Evolutionary conservation across 2,797 vertebrate genomes (phyloP), one percentile per base, ranked within the genome.

Genomic region (Pangasius mekongensis): DNA sequence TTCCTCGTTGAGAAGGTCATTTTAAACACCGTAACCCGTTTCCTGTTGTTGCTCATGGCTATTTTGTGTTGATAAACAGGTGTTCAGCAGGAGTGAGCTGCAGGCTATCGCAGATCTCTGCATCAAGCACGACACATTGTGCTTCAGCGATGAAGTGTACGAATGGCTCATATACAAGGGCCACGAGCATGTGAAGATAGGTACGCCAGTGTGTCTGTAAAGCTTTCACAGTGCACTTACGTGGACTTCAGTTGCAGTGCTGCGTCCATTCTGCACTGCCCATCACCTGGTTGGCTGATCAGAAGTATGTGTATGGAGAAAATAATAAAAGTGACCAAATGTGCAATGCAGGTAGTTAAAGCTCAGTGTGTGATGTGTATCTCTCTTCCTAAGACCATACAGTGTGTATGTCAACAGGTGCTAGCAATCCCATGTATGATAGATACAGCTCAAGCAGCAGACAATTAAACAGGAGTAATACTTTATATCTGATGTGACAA

Each of bases 111-210:
- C 98, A 82, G 97, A 98, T 92, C 97, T 99, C 76, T 99, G 98
- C 86, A 94, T 98, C 90, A 97, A 98, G 91, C 94, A 99, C 6
- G 97, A 99, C 93, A 94, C 95, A 0, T 94, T 99, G 87, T 99
- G 98, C 95, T 97, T 99, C 96, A 99, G 98, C 0, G 98, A 99
- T 74, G 98, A 99, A 90, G 98, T 99, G 27, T 99, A 99, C n/a
- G 98, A 99, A 92, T 99, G 98, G 98, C 93, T 99, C 84, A 87
- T 97, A 85, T 99, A 98, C 92, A 96, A 91, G 84, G 98, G 98
- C 90, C 96, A 97, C 60, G 95, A 97, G n/a, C 98, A 99, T 86
- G 87, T 97, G 76, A 99, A 98, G 95, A 99, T 99, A 92, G 98
- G 98, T 99, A 96, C 0, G 84, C 16, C 30, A 24, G 5, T 22